Percentiles rank a stretch among this genome's conserved stretches.
These are phyloP conservation scores for Nysson spinosus DNA, from an alignment of 2,888 invertebrate genomes.

Conservation along the genomic window DNA sequence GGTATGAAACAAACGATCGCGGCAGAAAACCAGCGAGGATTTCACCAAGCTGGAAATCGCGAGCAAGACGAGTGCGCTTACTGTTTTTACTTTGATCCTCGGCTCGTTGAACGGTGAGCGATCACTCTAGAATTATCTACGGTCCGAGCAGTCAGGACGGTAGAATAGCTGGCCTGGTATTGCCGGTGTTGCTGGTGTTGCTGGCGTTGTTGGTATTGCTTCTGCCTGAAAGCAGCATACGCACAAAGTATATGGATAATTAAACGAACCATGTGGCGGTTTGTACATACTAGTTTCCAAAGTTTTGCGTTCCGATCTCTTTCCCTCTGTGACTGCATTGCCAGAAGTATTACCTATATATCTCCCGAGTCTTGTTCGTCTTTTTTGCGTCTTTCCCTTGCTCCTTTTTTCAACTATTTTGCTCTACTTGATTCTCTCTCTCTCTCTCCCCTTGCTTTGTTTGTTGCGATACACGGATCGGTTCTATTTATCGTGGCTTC, in stretches of 20 bases:
- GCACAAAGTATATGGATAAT: slow-evolving; percentile 62
- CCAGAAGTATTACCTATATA: too few relatives aligned
- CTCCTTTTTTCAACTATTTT: too few relatives aligned
- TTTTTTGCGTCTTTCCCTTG: too few relatives aligned
- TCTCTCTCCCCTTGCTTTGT: neutral
- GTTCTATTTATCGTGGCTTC: slow-evolving; percentile 8
- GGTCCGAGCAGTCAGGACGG: slow-evolving; percentile 26
- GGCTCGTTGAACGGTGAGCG: slow-evolving; percentile 56
- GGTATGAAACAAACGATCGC: slow-evolving; percentile 38
- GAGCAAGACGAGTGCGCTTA: slow-evolving; percentile 34
- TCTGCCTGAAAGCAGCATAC: slow-evolving; percentile 20
- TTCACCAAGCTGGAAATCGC: slow-evolving; percentile 44
- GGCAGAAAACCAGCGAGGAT: slow-evolving; percentile 45
- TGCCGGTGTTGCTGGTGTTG: slow-evolving; percentile 31
- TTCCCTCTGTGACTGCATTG: too few relatives aligned
- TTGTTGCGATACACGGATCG: neutral
- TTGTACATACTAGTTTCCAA: slow-evolving; percentile 7
- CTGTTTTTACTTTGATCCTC: slow-evolving; percentile 64
- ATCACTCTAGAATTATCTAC: slow-evolving; percentile 52
- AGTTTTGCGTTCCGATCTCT: slow-evolving; percentile 12
- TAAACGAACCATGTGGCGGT: slow-evolving; percentile 36
- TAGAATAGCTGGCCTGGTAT: neutral
- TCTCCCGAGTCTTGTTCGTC: too few relatives aligned
- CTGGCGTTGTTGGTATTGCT: slow-evolving; percentile 33
- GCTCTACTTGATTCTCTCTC: too few relatives aligned